These are phyloP conservation scores for Xenopus borealis DNA, from an alignment of 2,113 vertebrate species.

Conservation along the genomic window DNA sequence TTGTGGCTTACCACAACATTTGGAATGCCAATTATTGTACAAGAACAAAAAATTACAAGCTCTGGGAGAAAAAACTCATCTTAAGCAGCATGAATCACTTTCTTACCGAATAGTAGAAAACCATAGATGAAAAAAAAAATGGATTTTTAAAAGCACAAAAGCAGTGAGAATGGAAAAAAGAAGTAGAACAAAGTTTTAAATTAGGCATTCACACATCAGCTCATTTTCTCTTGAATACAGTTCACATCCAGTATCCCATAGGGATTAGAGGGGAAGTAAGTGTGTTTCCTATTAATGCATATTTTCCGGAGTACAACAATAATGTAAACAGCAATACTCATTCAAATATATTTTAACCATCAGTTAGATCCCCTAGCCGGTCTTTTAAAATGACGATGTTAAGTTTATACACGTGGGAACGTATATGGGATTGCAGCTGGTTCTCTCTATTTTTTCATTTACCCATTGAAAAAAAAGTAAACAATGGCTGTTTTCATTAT, in stretches of 20 bases:
- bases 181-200: background rate
- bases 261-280: conserved; percentile 16
- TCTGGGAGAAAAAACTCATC: conserved; percentile 48
- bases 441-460: conserved; percentile 42
- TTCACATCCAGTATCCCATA: background rate
- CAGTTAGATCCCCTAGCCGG: background rate
- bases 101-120: background rate
- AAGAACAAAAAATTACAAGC: conserved; percentile 56
- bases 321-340: conserved; percentile 12
- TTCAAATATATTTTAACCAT: conserved; percentile 1
- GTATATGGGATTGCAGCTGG: conserved; percentile 26
- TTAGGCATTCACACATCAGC: background rate
- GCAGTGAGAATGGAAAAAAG: conserved; percentile 10
- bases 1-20: conserved; percentile 64
- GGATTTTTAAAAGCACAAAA: too few relatives aligned
- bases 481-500: background rate
- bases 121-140: background rate
- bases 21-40: conserved; percentile 57
- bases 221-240: background rate
- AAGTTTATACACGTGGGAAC: background rate
- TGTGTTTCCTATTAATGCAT: conserved; percentile 26
- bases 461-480: background rate
- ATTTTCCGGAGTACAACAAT: conserved; percentile 27
- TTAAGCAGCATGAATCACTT: conserved; percentile 50
- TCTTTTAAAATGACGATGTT: background rate